Percentiles rank a stretch among this genome's conserved stretches.
phyloP scores from a whole-genome alignment of 1,140 invertebrate genomes.

The Drosophila carrolli region DNA sequence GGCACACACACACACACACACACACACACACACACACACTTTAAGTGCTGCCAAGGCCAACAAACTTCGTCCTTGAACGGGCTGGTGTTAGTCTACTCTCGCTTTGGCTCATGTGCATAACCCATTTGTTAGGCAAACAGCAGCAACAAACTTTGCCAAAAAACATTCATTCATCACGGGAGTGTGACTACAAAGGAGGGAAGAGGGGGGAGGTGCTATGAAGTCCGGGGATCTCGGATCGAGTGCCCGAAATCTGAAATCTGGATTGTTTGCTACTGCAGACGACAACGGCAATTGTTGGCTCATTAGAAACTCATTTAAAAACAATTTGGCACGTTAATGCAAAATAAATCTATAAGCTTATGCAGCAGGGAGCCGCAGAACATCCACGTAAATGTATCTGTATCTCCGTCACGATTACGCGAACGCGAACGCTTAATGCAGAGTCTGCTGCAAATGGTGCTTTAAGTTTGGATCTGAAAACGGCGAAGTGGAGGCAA shows the following conservation, averaged over 20 bases:
- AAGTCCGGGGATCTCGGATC: slow-evolving; percentile 12
- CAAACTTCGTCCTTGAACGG: slow-evolving; percentile 76
- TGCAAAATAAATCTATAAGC: slow-evolving; percentile 83
- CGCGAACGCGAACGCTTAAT: slow-evolving; percentile 56
- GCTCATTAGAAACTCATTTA: slow-evolving; percentile 83
- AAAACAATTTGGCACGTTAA: slow-evolving; percentile 83
- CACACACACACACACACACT: background rate
- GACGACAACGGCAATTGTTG: slow-evolving; percentile 70
- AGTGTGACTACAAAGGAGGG: background rate
- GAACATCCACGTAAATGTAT: slow-evolving; percentile 21
- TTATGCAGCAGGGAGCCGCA: slow-evolving; percentile 50
- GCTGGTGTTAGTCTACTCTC: slow-evolving; percentile 26
- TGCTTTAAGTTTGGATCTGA: slow-evolving; percentile 49
- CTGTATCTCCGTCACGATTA: slow-evolving; percentile 30
- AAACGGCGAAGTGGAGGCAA: slow-evolving; percentile 3
- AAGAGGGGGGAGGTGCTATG: no score
- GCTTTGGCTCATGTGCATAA: slow-evolving; percentile 43
- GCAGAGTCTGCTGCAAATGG: slow-evolving; percentile 72
- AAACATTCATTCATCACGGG: slow-evolving; percentile 69
- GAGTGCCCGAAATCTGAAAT: slow-evolving; percentile 44
- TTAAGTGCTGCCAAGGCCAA: slow-evolving; percentile 54
- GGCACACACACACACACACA: slow-evolving; percentile 4
- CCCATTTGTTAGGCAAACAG: slow-evolving; percentile 55
- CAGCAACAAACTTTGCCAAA: slow-evolving; percentile 44
- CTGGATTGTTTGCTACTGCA: slow-evolving; percentile 43